Evolutionary conservation across 2,113 vertebrate species (phyloP).

Genomic region (Onychorhynchus coronatus): DNA sequence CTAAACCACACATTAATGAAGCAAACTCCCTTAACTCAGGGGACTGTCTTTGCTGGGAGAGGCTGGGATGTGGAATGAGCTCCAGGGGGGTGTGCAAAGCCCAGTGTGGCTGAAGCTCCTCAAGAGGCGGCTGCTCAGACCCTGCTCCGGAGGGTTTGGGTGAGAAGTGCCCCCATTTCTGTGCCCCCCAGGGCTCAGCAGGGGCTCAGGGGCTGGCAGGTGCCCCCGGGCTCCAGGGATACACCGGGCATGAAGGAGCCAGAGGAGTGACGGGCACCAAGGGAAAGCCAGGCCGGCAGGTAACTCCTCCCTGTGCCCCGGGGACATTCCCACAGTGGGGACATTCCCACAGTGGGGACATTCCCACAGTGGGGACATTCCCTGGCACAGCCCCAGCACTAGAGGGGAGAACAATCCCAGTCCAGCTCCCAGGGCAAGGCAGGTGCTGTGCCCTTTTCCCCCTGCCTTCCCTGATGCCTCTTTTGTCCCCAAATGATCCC

Average conservation of each 20-base stretch:
- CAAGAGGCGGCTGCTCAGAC: fast-evolving
- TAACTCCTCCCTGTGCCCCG: not conserved
- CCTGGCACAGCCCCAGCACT: not conserved
- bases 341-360: not conserved
- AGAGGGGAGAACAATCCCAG: not conserved
- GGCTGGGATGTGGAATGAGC: fast-evolving
- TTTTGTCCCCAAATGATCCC: not conserved
- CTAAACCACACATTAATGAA: not conserved
- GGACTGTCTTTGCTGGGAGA: not conserved
- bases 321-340: not conserved
- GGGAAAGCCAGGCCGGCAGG: conserved; percentile 78
- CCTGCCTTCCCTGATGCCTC: not conserved
- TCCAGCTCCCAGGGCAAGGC: not conserved
- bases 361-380: not conserved
- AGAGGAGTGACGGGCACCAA: conserved; percentile 71
- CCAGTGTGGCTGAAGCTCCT: too few relatives aligned
- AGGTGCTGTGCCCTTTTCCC: not conserved
- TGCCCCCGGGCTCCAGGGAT: conserved; percentile 66
- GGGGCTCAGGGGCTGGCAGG: conserved; percentile 66
- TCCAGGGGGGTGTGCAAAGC: fast-evolving
- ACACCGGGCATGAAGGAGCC: conserved; percentile 69
- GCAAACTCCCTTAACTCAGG: not conserved
- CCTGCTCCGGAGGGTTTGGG: not conserved
- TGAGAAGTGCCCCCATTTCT: not conserved
- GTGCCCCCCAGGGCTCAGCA: conserved; percentile 3